Conservation (phyloP, 2,113 vertebrate genomes). For the Carettochelys insculpta region DNA sequence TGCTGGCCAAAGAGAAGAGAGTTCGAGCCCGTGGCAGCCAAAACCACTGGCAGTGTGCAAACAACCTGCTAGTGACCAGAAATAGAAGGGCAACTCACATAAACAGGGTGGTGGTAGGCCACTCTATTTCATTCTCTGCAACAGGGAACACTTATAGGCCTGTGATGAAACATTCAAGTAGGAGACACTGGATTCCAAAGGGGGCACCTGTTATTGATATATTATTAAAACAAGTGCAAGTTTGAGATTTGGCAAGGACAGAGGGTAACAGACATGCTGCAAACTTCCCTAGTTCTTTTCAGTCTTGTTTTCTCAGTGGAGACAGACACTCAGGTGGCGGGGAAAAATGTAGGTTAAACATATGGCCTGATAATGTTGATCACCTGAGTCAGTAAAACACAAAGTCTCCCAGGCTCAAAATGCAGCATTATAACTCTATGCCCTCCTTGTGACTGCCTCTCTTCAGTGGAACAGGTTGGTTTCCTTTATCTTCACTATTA, state of each 20-base stretch:
- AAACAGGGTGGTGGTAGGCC: not conserved
- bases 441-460: not conserved
- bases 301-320: not conserved
- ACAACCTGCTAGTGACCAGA: not conserved
- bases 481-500: not conserved
- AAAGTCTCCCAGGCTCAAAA: not conserved
- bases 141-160: not conserved
- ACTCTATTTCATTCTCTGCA: not conserved
- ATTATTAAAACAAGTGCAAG: not conserved
- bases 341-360: slow-evolving; percentile 26
- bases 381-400: not conserved
- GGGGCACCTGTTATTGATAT: not conserved
- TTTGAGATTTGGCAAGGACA: not conserved
- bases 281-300: not conserved
- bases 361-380: not conserved
- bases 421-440: not conserved
- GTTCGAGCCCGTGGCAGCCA: not conserved
- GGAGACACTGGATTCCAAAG: not conserved
- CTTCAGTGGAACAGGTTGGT: not conserved
- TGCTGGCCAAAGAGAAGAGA: not conserved
- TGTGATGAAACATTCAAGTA: not conserved
- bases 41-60: not conserved
- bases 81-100: not conserved
- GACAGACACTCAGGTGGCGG: not conserved
- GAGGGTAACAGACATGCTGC: rapidly evolving